Evolutionary conservation across 2,888 invertebrate species (phyloP), one percentile per base, ranked within the genome.

Genomic region (Lasioglossum lativentre): DNA sequence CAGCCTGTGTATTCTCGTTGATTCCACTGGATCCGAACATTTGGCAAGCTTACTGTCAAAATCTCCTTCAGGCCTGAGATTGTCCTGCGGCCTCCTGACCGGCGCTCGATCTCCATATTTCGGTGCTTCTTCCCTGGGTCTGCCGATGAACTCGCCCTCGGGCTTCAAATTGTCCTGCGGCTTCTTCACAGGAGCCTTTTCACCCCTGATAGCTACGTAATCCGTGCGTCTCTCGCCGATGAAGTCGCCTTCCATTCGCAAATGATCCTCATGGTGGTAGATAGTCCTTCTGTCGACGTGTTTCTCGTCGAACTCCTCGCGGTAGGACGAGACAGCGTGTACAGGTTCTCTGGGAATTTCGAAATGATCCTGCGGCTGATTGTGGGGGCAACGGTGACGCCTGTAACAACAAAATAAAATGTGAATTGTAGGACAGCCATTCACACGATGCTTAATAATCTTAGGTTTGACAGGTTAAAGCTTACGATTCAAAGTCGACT

Each of bases 371-470:
- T 94, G 92, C 16, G 93, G 93, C 3, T 93, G 90, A 93, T 96
- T 96, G 95, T 98, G 98, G 90, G 97, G 97, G 95, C 98, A 98
- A 93, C 97, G 97, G 95, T 98, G 98, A 91, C 97, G 97, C 95
- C 98, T 98, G 95, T 1, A 96, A 96, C 5, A 6, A 5, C 10
- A 5, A 23, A 38, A 52, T 4, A 12, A 70, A 23, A 4, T 34
- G 23, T 72, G 23, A 6, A 47, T 47, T 12, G 42, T 42, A 42
- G 12, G 12, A 42, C 42, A 42, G 12, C 1, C 42, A 12, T 12
- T 12, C 12, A 12, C n/a, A 5, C 47, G 19, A 6, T 19, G 5
- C 6, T 19, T 2, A 19, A 47, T 47, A 47, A 6, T 45, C 6
- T 47, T 14, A 5, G 19, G 1, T 47, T 23, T 2, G 47, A 47